Evolutionary conservation across 2,797 vertebrate genomes (phyloP), one percentile per base, ranked within the genome.

Genomic region (Neostethus bicornis): DNA sequence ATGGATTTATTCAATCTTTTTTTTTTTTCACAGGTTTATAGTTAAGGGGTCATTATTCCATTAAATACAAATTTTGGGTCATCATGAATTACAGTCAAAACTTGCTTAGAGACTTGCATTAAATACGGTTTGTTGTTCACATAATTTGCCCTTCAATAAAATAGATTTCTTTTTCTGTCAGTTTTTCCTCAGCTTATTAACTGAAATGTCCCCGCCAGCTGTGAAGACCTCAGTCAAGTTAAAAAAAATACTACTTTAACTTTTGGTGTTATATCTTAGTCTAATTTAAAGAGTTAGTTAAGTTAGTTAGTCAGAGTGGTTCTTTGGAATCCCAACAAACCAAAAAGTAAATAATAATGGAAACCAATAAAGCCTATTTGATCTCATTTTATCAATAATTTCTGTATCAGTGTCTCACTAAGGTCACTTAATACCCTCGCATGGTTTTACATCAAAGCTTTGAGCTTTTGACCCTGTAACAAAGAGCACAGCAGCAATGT

Each of bases 121-220:
- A 9, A 4, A 4, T 37, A 19, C 9, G 35, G 17, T 9, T 38
- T 38, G 9, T 8, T 10, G 37, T 19, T 38, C 37, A 38, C 16
- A 38, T 19, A 3, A 38, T 19, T 19, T 3, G 10, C 9, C 17
- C 37, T 38, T 38, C 1, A 43, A 11, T 31, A 20, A 13, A 12
- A 4, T 19, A 2, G 17, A 29, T 31, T 28, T 25, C 25, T 2
- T 29, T n/a, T 35, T 16, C 6, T 29, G 16, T 52, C 37, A 52
- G 7, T 25, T 38, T 39, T 68, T 73, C 79, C 80, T 35, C 60
- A 80, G 72, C 69, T 25, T 63, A 68, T 81, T 79, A 64, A 65
- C 46, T 61, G 5, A 25, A 70, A 83, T 60, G 52, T 66, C 67
- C 17, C 62, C 2, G 6, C 62, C 60, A 54, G 61, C 66, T 78